Base-by-base conservation (phyloP, 2,113 vertebrate species). In the Clarias macrocephalus region DNA sequence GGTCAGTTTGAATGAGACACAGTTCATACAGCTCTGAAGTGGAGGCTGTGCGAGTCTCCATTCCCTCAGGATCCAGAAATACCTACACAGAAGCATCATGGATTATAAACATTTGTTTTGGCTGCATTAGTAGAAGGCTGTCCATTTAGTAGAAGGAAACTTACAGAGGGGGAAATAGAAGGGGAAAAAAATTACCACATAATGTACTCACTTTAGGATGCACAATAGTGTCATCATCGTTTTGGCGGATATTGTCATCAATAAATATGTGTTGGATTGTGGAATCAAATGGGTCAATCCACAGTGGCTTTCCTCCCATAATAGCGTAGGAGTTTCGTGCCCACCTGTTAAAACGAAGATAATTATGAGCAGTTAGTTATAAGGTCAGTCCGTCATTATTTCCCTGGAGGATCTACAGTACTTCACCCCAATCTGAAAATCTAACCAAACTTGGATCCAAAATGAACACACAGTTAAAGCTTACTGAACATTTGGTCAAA, bases 171-270 rank as follows among this genome's bases (percentile, higher is more conserved):
- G 48, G 7, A 48, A 48, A 48, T 8, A 48, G 48, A 48, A 48
- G 11, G 68, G 5, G 48, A 62, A 10, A 15, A 54, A 60, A 9
- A 18, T 16, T 7, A 23, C 4, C 63, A 60, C 25, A 19, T 48
- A 57, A 21, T 37, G 21, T 13, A 37, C 66, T 48, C 82, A 98
- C 97, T 96, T 95, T 96, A 28, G 96, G 95, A 79, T 95, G 92
- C 42, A 98, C 94, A 23, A 98, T 97, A 59, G 96, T 96, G 54
- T 97, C 95, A 0, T 93, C 81, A 18, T 97, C 96, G 0, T 95
- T 93, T 88, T 95, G 94, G 0, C 96, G 94, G 77, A 98, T 97
- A 89, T 98, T 98, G 92, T 98, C 97, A 0, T 98, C 97, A 0
- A 98, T 95, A 87, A 96, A 97, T 91, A 98, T 97, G 93, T 98